phyloP scores from a whole-genome alignment of 2,113 vertebrate species.

The Xiphophorus couchianus region DNA sequence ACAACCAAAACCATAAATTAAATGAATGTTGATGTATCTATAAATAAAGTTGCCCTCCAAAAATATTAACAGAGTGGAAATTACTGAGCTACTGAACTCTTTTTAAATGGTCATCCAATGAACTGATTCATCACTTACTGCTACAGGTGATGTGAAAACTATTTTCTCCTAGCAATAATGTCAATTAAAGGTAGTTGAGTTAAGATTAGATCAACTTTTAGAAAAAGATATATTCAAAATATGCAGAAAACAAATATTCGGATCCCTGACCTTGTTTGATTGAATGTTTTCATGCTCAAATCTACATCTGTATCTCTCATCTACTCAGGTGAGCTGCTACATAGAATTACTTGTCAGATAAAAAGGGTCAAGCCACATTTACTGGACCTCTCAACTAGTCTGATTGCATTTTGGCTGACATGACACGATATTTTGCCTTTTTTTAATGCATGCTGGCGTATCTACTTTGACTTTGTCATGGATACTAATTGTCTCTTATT shows the following conservation, averaged over 20 bases:
- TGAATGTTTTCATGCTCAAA: neutral
- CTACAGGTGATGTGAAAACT: neutral
- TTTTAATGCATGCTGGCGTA: constrained; percentile 47
- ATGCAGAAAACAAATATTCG: neutral
- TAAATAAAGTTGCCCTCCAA: no score
- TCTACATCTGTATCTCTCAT: neutral
- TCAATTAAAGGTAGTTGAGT: no score
- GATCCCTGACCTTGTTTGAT: neutral
- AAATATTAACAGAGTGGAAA: no score
- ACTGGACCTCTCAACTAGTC: constrained; percentile 48
- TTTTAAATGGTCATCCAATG: no score
- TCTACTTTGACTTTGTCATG: constrained; percentile 48
- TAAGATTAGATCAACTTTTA: neutral
- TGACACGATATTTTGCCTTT: constrained; percentile 57
- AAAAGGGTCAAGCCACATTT: constrained; percentile 45
- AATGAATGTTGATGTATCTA: no score
- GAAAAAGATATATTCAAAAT: neutral
- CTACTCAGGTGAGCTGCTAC: constrained; percentile 9
- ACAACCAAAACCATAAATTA: no score
- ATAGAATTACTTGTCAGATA: constrained; percentile 23
- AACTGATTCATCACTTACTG: no score
- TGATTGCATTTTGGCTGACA: constrained; percentile 47
- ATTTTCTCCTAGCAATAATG: no score
- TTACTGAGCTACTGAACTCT: no score
- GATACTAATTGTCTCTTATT: constrained; percentile 40